Percentiles rank a stretch among this genome's conserved stretches.
Evolutionary conservation across 1,140 invertebrate genomes (phyloP).

Genomic region (Musca vetustissima): DNA sequence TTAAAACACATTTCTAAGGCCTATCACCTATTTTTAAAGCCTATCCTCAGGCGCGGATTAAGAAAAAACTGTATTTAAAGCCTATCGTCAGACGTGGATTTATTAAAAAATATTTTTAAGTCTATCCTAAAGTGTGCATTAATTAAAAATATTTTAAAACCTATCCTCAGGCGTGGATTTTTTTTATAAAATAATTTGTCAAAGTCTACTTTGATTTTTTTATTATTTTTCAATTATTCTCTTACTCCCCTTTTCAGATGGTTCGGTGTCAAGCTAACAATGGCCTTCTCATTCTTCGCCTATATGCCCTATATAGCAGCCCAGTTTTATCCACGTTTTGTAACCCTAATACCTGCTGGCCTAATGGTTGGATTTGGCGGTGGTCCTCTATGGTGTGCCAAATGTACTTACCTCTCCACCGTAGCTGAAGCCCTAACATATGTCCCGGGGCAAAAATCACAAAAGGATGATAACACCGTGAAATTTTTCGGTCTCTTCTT

Average conservation of each 20-base stretch:
- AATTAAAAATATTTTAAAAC: not conserved
- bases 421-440: constrained; percentile 84
- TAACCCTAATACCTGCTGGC: constrained; percentile 81
- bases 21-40: no score
- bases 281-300: constrained; percentile 78
- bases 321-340: constrained; percentile 85
- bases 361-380: constrained; percentile 80
- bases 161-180: no score
- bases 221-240: not conserved
- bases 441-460: constrained; percentile 56
- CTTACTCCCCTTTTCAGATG: constrained; percentile 59
- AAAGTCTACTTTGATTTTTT: not conserved
- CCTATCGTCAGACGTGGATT: no score
- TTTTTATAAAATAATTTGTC: no score
- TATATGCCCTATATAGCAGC: constrained; percentile 92
- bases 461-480: constrained; percentile 81
- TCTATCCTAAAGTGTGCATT: no score
- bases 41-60: no score
- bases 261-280: constrained; percentile 84
- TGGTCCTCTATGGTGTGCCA: constrained; percentile 94
- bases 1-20: no score
- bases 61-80: no score
- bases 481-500: constrained; percentile 98
- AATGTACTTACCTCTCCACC: constrained; percentile 92
- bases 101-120: no score